These are phyloP conservation scores for Drosophila fungiperda DNA, from an alignment of 2,888 invertebrate species.

Conservation along the genomic window DNA sequence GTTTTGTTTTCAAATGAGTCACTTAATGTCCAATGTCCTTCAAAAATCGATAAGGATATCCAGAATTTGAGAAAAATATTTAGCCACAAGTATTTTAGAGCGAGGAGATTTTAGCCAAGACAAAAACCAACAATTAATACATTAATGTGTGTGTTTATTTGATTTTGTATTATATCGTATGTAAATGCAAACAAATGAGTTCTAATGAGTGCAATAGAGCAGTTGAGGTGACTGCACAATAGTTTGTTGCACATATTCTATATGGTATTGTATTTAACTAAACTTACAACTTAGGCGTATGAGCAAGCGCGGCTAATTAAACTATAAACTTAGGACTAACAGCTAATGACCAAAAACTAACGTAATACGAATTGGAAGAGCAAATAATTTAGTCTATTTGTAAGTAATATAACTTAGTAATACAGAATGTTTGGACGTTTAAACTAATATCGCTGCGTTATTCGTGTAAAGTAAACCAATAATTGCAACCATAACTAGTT, in stretches of 20 bases:
- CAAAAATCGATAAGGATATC: not conserved
- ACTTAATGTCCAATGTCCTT: not conserved
- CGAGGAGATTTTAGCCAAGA: not conserved
- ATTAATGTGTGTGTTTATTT: conserved; percentile 23
- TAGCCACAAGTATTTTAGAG: not conserved
- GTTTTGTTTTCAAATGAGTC: not conserved
- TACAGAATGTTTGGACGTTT: conserved; percentile 38
- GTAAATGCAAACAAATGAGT: conserved; percentile 72
- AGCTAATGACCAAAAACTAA: conserved; percentile 48
- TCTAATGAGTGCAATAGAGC: conserved; percentile 45
- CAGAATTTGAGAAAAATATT: not conserved
- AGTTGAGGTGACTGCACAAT: conserved; percentile 33
- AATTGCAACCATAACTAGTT: conserved; percentile 36
- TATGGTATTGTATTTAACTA: conserved; percentile 49
- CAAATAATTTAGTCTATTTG: conserved; percentile 78
- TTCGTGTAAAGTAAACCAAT: conserved; percentile 35
- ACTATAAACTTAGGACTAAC: conserved; percentile 61
- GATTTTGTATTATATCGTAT: conserved; percentile 36
- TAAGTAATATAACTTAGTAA: conserved; percentile 63
- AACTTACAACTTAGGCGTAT: conserved; percentile 60
- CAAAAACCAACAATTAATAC: not conserved
- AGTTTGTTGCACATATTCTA: conserved; percentile 50
- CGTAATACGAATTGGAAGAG: conserved; percentile 74
- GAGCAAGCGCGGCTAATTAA: conserved; percentile 79
- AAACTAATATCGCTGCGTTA: conserved; percentile 74